These are phyloP conservation scores for Agraylea sexmaculata DNA, from an alignment of 1,140 invertebrate species.

Conservation along the genomic window DNA sequence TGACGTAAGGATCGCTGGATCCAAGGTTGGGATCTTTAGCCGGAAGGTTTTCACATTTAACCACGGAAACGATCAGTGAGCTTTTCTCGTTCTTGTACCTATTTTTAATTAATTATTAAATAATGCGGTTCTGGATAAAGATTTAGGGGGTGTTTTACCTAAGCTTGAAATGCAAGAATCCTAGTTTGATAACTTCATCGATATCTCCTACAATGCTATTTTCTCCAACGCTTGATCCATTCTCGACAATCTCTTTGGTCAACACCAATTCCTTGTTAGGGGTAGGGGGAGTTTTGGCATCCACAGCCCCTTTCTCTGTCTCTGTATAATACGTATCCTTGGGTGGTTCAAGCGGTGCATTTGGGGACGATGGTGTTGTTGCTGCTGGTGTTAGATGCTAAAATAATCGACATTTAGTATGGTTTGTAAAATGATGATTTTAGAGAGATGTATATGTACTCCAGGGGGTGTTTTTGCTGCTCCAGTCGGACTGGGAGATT, in stretches of 20 bases:
- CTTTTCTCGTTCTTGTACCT: constrained; percentile 80
- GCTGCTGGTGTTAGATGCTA: constrained; percentile 18
- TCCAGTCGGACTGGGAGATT: constrained; percentile 74
- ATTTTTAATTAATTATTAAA: constrained; percentile 6
- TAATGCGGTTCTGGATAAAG: not conserved
- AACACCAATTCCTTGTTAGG: constrained; percentile 38
- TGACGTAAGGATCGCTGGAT: constrained; percentile 81
- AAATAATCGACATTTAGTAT: not conserved
- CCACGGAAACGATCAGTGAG: constrained; percentile 81
- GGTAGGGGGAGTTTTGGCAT: constrained; percentile 30
- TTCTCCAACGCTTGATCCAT: constrained; percentile 21
- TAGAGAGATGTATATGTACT: constrained; percentile 10
- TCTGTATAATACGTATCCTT: constrained; percentile 20
- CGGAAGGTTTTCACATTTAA: constrained; percentile 73
- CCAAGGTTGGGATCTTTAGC: constrained; percentile 57
- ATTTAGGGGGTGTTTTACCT: constrained; percentile 36
- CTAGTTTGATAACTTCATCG: constrained; percentile 51
- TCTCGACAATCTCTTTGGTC: constrained; percentile 42
- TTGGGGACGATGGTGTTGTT: constrained; percentile 30
- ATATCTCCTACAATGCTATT: constrained; percentile 33
- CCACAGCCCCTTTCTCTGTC: constrained; percentile 23
- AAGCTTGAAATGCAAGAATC: constrained; percentile 76
- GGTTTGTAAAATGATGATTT: constrained; percentile 27
- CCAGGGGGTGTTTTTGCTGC: constrained; percentile 38
- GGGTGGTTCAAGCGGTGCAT: constrained; percentile 28